A percentile compares a stretch with the other conserved stretches of the same genome.
Conservation (phyloP, 2,888 invertebrate genomes). For the Pasiphila rectangulata region DNA sequence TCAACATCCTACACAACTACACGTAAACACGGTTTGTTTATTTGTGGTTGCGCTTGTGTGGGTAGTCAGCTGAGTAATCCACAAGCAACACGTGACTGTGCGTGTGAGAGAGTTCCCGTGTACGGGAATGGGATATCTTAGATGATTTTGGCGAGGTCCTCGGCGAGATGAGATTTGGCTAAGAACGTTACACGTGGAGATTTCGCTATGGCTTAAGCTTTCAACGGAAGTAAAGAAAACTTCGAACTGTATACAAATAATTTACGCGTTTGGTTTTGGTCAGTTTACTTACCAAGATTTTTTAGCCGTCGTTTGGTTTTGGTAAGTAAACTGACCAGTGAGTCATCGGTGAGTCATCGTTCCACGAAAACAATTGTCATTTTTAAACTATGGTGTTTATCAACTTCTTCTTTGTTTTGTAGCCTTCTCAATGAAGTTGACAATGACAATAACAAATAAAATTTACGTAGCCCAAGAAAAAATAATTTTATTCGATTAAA, state of each 20-base stretch:
- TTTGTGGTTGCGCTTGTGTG: constrained; percentile 54
- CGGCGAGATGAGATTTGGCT: constrained; percentile 15
- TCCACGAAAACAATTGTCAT: no score
- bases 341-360: no score
- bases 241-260: neutral
- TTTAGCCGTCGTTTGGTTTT: no score
- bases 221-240: neutral
- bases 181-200: constrained; percentile 12
- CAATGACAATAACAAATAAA: no score
- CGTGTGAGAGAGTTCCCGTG: constrained; percentile 32
- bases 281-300: no score
- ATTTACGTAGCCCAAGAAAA: no score
- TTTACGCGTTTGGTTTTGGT: neutral
- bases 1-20: constrained; percentile 56
- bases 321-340: no score
- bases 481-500: no score
- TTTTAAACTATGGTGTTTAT: no score
- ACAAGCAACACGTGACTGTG: constrained; percentile 47
- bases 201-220: neutral
- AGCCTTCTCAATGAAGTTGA: no score
- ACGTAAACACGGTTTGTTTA: constrained; percentile 52
- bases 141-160: constrained; percentile 27
- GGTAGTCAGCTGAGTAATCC: constrained; percentile 67
- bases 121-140: constrained; percentile 27
- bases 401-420: no score